phyloP scores from a whole-genome alignment of 2,888 invertebrate species.

The Sericinus montela region DNA sequence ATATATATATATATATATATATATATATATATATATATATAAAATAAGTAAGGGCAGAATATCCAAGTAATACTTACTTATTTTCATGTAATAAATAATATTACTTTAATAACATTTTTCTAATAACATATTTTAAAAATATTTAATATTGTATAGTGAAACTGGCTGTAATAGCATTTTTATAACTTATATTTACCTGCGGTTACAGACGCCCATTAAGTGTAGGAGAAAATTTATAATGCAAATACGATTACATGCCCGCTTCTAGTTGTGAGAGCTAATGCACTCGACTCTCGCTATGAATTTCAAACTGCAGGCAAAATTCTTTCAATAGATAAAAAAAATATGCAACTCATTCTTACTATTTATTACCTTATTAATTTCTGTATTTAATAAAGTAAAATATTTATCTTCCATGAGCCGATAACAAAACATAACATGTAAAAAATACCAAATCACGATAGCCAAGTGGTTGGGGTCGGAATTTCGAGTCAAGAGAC shows the following conservation, averaged over 20 bases:
- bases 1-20: too few relatives aligned
- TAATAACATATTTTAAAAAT: background rate
- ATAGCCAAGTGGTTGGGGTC: too few relatives aligned
- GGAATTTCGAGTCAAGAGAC: too few relatives aligned
- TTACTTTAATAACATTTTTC: too few relatives aligned
- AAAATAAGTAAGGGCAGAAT: too few relatives aligned
- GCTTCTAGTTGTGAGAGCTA: constrained; percentile 56
- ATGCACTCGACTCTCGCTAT: constrained; percentile 65
- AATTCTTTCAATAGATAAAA: constrained; percentile 52
- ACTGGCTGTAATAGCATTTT: constrained; percentile 14
- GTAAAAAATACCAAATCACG: too few relatives aligned
- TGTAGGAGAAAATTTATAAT: constrained; percentile 74
- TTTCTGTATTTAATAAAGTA: constrained; percentile 1
- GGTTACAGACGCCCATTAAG: constrained; percentile 63
- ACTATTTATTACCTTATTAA: constrained; percentile 12
- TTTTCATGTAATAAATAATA: too few relatives aligned
- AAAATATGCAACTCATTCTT: constrained; percentile 39
- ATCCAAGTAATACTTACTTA: too few relatives aligned
- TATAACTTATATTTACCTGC: constrained; percentile 42
- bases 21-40: too few relatives aligned
- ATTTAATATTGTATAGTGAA: constrained; percentile 7
- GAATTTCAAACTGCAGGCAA: constrained; percentile 65
- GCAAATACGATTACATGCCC: constrained; percentile 74
- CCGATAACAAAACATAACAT: constrained; percentile 6
- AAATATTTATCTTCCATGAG: background rate